phyloP scores from a whole-genome alignment of 2,888 invertebrate genomes.

The Lingula anatina region DNA sequence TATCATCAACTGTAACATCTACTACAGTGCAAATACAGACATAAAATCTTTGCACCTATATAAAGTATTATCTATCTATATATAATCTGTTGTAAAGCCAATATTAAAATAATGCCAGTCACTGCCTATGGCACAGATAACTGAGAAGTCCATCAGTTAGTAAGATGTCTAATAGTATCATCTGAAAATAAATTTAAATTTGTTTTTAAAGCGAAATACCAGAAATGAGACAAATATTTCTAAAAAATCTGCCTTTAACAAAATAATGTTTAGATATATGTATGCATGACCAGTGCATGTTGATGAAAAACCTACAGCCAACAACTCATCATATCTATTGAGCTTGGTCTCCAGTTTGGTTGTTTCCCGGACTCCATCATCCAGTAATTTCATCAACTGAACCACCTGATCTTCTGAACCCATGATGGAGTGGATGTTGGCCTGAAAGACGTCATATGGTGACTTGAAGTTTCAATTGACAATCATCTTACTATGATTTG shows the following conservation, averaged over 20 bases:
- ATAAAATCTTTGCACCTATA: background rate
- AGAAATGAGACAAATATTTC: too few relatives aligned
- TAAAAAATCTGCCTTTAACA: too few relatives aligned
- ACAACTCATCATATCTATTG: slow-evolving; percentile 71
- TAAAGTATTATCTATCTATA: background rate
- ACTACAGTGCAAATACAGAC: background rate
- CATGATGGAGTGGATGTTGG: slow-evolving; percentile 86
- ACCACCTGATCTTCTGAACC: slow-evolving; percentile 81
- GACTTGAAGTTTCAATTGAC: background rate
- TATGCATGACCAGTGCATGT: too few relatives aligned
- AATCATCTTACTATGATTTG: too few relatives aligned
- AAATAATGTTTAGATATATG: too few relatives aligned
- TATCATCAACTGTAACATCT: background rate
- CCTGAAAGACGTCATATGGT: slow-evolving; percentile 58
- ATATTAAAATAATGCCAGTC: too few relatives aligned
- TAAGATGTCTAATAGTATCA: too few relatives aligned
- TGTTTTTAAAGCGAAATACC: too few relatives aligned
- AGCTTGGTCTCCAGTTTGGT: slow-evolving; percentile 57
- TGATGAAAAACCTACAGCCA: slow-evolving; percentile 50
- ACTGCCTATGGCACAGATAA: too few relatives aligned
- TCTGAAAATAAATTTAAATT: too few relatives aligned
- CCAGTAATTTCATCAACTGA: slow-evolving; percentile 65
- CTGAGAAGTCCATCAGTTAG: too few relatives aligned
- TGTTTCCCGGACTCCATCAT: slow-evolving; percentile 63
- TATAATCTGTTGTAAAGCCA: background rate